Evolutionary conservation across 1,140 invertebrate species (phyloP).

Genomic region (Thalassaphorura encarpata): DNA sequence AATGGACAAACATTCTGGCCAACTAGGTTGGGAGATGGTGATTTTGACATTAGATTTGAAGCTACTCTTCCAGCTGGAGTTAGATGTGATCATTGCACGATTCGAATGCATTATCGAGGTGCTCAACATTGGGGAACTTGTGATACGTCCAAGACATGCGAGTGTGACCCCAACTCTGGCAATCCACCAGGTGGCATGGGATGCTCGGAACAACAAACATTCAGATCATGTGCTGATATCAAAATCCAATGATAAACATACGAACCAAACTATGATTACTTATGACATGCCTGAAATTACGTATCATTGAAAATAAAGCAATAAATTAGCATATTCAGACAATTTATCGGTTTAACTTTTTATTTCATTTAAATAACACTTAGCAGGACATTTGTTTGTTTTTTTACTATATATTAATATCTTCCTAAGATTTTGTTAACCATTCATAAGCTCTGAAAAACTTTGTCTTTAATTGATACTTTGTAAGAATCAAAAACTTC

Average conservation of each 20-base stretch:
- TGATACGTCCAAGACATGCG: conserved; percentile 8
- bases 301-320: background rate
- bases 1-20: conserved; percentile 19
- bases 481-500: too few species aligned
- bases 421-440: too few species aligned
- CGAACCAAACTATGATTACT: background rate
- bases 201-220: conserved; percentile 20
- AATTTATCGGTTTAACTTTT: too few species aligned
- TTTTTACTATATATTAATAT: too few species aligned
- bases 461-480: too few species aligned
- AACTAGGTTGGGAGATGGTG: conserved; percentile 16
- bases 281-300: background rate
- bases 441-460: too few species aligned
- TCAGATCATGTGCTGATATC: conserved; percentile 17
- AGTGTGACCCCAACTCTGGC: conserved; percentile 18
- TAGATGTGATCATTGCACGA: conserved; percentile 5
- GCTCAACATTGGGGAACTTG: conserved; percentile 24
- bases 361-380: too few species aligned
- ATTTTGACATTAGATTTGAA: conserved; percentile 7
- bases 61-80: conserved; percentile 10
- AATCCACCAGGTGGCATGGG: conserved; percentile 18
- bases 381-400: too few species aligned
- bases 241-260: background rate
- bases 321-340: too few species aligned
- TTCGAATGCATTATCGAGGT: conserved; percentile 18